Percentiles rank a stretch among this genome's conserved stretches.
Evolutionary conservation across 2,113 vertebrate genomes (phyloP).

Genomic region (Ursus arctos): DNA sequence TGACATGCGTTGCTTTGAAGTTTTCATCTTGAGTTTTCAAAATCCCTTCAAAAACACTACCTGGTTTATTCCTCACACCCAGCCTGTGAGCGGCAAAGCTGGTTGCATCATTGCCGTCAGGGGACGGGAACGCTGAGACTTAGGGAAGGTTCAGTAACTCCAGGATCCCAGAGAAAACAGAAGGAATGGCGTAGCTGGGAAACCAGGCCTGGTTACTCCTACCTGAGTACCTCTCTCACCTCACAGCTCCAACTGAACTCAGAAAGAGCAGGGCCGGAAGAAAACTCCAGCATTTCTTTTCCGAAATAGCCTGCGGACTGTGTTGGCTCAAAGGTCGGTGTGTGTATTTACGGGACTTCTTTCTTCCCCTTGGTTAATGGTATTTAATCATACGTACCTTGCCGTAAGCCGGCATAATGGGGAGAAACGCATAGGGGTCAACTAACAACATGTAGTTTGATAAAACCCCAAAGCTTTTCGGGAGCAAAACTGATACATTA

Average conservation of each 20-base stretch:
- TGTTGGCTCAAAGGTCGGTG: constrained; percentile 53
- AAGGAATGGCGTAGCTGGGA: background rate
- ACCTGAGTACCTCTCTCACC: background rate
- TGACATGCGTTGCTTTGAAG: background rate
- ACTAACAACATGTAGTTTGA: constrained; percentile 61
- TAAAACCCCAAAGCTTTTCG: constrained; percentile 64
- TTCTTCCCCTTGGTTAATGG: constrained; percentile 65
- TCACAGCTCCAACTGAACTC: background rate
- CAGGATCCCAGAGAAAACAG: no score
- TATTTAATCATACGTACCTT: constrained; percentile 57
- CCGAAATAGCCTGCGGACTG: background rate
- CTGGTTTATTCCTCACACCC: background rate
- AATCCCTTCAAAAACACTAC: background rate
- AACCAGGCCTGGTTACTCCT: background rate
- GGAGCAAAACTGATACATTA: constrained; percentile 45
- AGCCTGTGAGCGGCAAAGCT: no score
- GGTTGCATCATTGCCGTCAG: background rate
- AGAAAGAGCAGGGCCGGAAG: background rate
- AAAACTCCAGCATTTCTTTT: background rate
- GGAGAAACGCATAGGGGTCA: constrained; percentile 61
- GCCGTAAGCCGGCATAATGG: background rate
- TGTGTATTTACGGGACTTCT: constrained; percentile 54
- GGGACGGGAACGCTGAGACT: background rate
- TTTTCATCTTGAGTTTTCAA: background rate
- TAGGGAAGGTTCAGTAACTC: background rate